Base-by-base conservation (phyloP, 2,113 vertebrate species). In the Cairina moschata region DNA sequence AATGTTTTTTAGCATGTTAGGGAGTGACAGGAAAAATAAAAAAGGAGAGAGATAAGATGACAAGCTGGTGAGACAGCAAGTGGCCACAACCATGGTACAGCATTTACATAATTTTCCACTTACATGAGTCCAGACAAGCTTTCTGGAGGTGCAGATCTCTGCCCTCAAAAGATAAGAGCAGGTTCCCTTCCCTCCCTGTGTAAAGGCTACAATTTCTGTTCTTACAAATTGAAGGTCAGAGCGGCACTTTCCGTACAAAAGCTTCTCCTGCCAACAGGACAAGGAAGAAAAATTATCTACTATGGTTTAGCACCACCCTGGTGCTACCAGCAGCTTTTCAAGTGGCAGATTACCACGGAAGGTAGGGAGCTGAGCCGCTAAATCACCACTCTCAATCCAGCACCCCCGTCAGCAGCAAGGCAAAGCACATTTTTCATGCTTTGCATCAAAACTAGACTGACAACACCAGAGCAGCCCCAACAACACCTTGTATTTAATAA, bases 391-490 rank as follows among this genome's bases (percentile, higher is more conserved):
- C 73, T 56, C 83, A 54, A 74, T 36, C 36, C 90, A 86, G 29
- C 79, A 88, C 22, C 13, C 58, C 62, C 3, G 0, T 25, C 83
- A 83, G 88, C 85, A 79, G 66, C 79, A 86, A 93, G 38, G 75
- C 44, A 91, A 86, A 90, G 68, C n/a, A 80, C n/a, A 40, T 50
- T 74, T 63, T 50, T 80, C 81, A 83, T 69, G 90, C 78, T 90
- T 90, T 48, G 28, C 85, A 88, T 74, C 90, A 80, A 91, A 91
- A 86, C 63, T 69, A 62, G 26, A 87, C 34, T 67, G 84, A 92
- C 58, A 90, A 38, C 29, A 56, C 11, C 20, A 56, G 62, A 52
- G 56, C 81, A 95, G 78, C 62, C 83, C 31, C 42, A 91, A 58
- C 59, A 89, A 2, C 76, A 82, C 2, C 1, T 31, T 52, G 31